These are phyloP conservation scores for Chaetodon auriga DNA, from an alignment of 2,113 vertebrate species.

Conservation along the genomic window DNA sequence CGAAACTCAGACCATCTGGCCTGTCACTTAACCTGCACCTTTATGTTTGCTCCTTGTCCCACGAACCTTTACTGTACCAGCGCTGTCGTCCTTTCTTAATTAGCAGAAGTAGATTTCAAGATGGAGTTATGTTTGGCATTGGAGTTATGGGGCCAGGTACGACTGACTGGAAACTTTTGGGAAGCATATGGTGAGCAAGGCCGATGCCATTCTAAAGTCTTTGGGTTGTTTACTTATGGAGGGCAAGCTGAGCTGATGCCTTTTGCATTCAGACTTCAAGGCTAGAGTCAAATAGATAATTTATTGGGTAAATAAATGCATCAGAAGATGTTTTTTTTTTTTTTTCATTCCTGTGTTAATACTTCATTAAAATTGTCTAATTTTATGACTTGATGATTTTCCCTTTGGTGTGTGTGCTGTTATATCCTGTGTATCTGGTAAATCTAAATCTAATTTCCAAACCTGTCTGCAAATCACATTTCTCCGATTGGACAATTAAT, in stretches of 20 bases:
- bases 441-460: slow-evolving; percentile 19
- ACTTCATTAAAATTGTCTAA: neutral
- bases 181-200: slow-evolving; percentile 62
- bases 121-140: slow-evolving; percentile 21
- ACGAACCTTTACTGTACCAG: slow-evolving; percentile 31
- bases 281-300: neutral
- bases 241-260: neutral
- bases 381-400: neutral
- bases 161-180: slow-evolving; percentile 42
- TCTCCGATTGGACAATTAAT: slow-evolving; percentile 2
- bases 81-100: slow-evolving; percentile 45
- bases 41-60: slow-evolving; percentile 63
- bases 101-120: slow-evolving; percentile 36
- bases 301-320: neutral
- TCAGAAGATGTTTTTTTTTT: neutral
- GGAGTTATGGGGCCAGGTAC: slow-evolving; percentile 15
- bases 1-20: slow-evolving; percentile 73
- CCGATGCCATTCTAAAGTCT: slow-evolving; percentile 46
- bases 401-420: neutral
- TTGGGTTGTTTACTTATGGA: slow-evolving; percentile 28
- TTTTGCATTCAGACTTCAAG: slow-evolving; percentile 2
- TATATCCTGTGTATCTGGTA: neutral
- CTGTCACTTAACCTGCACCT: slow-evolving; percentile 77
- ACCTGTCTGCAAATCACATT: slow-evolving; percentile 14
- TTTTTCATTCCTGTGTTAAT: slow-evolving; percentile 5